Conservation (phyloP, 2,797 vertebrate genomes). For the Gobionotothen gibberifrons region DNA sequence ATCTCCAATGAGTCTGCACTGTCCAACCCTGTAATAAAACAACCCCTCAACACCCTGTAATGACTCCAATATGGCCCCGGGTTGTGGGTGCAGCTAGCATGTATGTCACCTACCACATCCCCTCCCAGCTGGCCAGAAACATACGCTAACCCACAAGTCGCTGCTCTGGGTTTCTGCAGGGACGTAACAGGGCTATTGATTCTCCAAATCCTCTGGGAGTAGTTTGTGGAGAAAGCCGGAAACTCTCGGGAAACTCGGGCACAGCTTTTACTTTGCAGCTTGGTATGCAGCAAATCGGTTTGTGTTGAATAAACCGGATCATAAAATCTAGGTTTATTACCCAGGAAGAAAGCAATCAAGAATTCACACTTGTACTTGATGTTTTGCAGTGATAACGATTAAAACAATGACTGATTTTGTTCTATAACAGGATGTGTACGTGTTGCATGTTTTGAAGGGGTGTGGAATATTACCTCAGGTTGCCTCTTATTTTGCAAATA, state of each 20-base stretch:
- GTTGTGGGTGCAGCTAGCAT: slow-evolving; percentile 73
- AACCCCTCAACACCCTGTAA: slow-evolving; percentile 76
- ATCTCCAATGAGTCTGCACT: slow-evolving; percentile 61
- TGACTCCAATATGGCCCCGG: slow-evolving; percentile 74
- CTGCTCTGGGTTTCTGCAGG: slow-evolving; percentile 39
- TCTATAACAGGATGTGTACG: neutral
- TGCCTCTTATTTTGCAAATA: neutral
- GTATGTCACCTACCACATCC: slow-evolving; percentile 73
- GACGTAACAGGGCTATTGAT: slow-evolving; percentile 52
- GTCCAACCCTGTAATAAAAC: slow-evolving; percentile 78
- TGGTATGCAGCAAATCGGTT: slow-evolving; percentile 6
- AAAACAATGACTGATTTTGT: neutral
- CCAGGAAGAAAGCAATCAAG: slow-evolving; percentile 40
- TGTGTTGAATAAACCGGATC: slow-evolving; percentile 31
- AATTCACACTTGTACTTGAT: slow-evolving; percentile 36
- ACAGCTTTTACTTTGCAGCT: slow-evolving; percentile 19
- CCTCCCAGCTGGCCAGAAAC: slow-evolving; percentile 65
- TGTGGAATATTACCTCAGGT: neutral
- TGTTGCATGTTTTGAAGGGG: slow-evolving; percentile 5
- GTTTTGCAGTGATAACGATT: slow-evolving; percentile 9
- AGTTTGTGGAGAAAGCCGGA: slow-evolving; percentile 20
- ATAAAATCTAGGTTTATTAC: slow-evolving; percentile 49
- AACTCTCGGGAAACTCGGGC: slow-evolving; percentile 16
- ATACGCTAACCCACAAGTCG: slow-evolving; percentile 65
- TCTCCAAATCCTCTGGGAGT: slow-evolving; percentile 38